Percentiles rank a stretch among this genome's conserved stretches.
Conservation (phyloP, 2,888 invertebrate genomes). For the Nomada ruficornis region DNA sequence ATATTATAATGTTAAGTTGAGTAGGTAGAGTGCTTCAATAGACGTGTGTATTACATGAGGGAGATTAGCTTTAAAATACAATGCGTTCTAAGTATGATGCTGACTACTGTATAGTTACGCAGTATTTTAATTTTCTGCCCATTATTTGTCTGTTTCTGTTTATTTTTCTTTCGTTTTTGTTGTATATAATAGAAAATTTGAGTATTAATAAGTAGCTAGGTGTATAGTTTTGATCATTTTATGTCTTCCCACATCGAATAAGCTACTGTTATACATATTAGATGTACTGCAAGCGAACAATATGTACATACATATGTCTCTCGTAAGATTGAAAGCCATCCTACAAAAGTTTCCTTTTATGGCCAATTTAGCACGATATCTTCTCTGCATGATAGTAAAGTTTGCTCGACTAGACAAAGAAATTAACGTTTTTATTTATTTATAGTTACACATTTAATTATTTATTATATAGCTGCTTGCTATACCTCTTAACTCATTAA, state of each 20-base stretch:
- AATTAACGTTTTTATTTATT: background rate
- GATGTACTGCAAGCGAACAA: background rate
- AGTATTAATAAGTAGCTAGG: background rate
- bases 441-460: background rate
- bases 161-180: background rate
- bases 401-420: background rate
- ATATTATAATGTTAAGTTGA: too few relatives aligned
- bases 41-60: too few relatives aligned
- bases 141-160: background rate
- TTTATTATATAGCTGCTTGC: background rate
- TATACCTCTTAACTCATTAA: background rate
- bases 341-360: background rate
- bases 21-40: too few relatives aligned
- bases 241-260: background rate
- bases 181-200: background rate
- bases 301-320: too few relatives aligned
- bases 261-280: background rate
- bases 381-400: background rate
- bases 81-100: too few relatives aligned
- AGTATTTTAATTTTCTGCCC: too few relatives aligned
- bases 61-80: too few relatives aligned
- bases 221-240: background rate
- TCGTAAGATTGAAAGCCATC: background rate
- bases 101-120: too few relatives aligned
- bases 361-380: background rate